phyloP scores from a whole-genome alignment of 2,888 invertebrate genomes.

The Yponomeuta sedellus region DNA sequence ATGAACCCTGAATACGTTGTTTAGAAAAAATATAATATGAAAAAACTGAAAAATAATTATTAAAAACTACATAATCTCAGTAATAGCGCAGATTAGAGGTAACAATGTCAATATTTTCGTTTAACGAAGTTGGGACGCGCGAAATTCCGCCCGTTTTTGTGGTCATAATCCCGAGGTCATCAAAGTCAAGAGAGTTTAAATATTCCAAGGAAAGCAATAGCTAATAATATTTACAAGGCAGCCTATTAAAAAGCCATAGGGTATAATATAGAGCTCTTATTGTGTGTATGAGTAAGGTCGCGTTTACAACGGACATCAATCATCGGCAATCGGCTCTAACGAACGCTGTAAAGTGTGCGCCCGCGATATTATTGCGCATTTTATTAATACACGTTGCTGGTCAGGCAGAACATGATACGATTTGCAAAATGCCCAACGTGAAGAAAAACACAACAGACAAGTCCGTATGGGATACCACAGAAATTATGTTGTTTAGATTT shows the following conservation, averaged over 20 bases:
- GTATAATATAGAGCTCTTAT: background rate
- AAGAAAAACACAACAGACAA: too few relatives aligned
- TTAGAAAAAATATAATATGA: too few relatives aligned
- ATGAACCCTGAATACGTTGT: too few relatives aligned
- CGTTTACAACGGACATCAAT: slow-evolving; percentile 11
- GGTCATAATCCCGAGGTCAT: background rate
- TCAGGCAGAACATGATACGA: background rate
- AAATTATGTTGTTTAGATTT: too few relatives aligned
- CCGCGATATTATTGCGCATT: slow-evolving; percentile 11
- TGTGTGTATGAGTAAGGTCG: slow-evolving; percentile 1
- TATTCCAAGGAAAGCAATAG: background rate
- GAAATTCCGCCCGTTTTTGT: background rate
- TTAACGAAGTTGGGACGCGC: too few relatives aligned
- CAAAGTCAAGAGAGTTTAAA: background rate
- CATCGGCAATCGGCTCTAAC: slow-evolving; percentile 9
- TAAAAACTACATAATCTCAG: too few relatives aligned
- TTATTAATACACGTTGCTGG: slow-evolving; percentile 10
- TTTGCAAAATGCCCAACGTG: background rate
- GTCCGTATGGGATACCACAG: too few relatives aligned
- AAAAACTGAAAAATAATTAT: too few relatives aligned
- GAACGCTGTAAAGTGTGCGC: slow-evolving; percentile 3
- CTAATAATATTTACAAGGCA: background rate
- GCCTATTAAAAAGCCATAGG: background rate
- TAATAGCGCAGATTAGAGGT: too few relatives aligned
- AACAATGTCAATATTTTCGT: too few relatives aligned